These are phyloP conservation scores for Pterophyllum scalare DNA, from an alignment of 2,113 vertebrate genomes.

Conservation along the genomic window DNA sequence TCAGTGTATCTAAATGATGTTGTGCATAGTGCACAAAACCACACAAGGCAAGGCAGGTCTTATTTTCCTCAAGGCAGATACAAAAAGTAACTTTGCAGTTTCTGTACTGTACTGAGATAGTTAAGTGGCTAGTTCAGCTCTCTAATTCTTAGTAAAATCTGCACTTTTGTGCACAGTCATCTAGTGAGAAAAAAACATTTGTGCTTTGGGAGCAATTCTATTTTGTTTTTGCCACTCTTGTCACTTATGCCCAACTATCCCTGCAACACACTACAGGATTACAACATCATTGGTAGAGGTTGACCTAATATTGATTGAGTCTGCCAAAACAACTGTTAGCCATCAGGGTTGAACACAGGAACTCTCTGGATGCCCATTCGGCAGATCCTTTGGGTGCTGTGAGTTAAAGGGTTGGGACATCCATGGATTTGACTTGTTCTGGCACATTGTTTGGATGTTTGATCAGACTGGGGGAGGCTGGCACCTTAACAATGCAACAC, in stretches of 20 bases:
- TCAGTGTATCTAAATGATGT: neutral
- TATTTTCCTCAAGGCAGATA: neutral
- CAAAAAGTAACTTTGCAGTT: neutral
- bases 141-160: neutral
- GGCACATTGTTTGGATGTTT: neutral
- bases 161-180: neutral
- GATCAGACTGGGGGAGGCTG: neutral
- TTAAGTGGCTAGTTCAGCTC: neutral
- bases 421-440: neutral
- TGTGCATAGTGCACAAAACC: no score
- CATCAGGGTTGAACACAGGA: neutral
- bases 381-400: neutral
- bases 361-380: slow-evolving; percentile 1
- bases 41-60: neutral
- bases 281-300: neutral
- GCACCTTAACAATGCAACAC: neutral
- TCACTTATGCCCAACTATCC: neutral
- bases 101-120: neutral
- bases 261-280: neutral
- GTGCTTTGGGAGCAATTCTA: neutral
- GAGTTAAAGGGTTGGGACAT: neutral
- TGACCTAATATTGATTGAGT: neutral
- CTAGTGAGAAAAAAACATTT: neutral
- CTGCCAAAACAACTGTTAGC: neutral
- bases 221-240: neutral